Conservation (phyloP, 2,113 vertebrate species). For the Bungarus multicinctus region DNA sequence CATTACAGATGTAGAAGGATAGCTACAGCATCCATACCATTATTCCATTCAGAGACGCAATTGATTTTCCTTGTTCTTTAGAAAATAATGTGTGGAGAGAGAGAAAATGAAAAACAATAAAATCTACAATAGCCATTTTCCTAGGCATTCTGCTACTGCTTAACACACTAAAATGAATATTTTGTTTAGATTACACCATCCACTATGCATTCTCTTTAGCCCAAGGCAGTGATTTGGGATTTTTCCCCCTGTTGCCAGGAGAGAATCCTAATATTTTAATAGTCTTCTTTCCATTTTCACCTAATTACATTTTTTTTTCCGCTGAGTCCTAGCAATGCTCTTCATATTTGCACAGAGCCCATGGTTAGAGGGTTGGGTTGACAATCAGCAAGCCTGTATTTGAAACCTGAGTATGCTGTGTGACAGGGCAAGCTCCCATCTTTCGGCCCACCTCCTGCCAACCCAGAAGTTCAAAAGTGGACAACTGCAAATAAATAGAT, state of each 20-base stretch:
- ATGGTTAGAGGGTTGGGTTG: not conserved
- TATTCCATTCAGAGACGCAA: constrained; percentile 51
- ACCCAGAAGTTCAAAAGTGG: not conserved
- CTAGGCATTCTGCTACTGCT: constrained; percentile 49
- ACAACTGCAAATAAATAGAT: not conserved
- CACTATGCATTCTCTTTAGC: constrained; percentile 47
- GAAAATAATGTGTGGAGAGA: constrained; percentile 45
- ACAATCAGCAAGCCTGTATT: not conserved
- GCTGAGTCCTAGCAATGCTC: not conserved
- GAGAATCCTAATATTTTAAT: not conserved
- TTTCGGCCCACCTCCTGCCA: not conserved
- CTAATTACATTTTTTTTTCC: not conserved
- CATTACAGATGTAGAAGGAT: constrained; percentile 29
- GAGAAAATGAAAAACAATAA: constrained; percentile 13
- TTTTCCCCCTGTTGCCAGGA: not conserved
- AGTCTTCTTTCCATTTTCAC: not conserved
- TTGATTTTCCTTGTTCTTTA: constrained; percentile 37
- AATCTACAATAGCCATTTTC: constrained; percentile 21
- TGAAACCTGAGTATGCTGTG: not conserved
- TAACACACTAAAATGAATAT: constrained; percentile 44
- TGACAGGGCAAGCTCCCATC: not conserved
- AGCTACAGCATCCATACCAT: constrained; percentile 19
- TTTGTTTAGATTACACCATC: constrained; percentile 41
- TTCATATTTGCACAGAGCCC: not conserved
- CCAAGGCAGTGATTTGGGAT: not conserved